These are phyloP conservation scores for Notiomystis cincta DNA, from an alignment of 2,113 vertebrate genomes.

Conservation along the genomic window DNA sequence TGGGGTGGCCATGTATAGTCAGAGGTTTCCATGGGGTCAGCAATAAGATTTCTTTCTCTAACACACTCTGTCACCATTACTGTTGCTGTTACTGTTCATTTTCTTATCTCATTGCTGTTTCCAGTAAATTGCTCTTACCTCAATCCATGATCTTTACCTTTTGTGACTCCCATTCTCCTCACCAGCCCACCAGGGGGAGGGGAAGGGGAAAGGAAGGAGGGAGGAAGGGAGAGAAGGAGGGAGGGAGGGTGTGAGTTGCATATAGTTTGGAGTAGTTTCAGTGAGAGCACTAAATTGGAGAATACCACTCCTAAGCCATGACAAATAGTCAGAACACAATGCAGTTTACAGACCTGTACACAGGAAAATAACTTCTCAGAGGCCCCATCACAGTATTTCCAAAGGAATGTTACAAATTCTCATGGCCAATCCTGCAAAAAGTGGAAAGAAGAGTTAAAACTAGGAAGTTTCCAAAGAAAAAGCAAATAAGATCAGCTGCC, in stretches of 20 bases:
- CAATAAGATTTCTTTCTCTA: neutral
- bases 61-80: neutral
- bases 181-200: neutral
- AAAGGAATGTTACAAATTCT: neutral
- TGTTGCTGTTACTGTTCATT: neutral
- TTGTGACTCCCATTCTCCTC: neutral
- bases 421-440: conserved; percentile 2
- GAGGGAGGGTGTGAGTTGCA: neutral
- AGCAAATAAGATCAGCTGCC: neutral
- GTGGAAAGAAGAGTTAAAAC: neutral
- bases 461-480: neutral
- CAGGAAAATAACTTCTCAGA: neutral
- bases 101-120: neutral
- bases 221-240: neutral
- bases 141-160: neutral
- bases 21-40: neutral
- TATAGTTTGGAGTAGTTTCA: neutral
- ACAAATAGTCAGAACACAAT: neutral
- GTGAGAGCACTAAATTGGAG: neutral
- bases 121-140: neutral
- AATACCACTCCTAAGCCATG: neutral
- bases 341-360: conserved; percentile 30
- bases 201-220: neutral
- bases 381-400: neutral
- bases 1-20: fast-evolving